Evolutionary conservation across 2,888 invertebrate species (phyloP).

Genomic region (Drosophila anomelani): DNA sequence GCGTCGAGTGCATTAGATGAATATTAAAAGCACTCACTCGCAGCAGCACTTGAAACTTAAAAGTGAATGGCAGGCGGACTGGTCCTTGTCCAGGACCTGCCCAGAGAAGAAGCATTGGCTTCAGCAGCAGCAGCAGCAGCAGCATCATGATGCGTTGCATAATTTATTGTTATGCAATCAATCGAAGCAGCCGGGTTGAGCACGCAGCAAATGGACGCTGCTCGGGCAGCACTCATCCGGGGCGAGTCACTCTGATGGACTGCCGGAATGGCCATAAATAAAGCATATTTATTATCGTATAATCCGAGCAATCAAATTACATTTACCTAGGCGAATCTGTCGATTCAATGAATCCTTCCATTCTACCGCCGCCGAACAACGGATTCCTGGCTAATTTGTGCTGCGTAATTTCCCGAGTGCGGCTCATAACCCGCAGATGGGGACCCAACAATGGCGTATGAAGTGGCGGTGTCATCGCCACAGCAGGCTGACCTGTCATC

Average conservation of each 20-base stretch:
- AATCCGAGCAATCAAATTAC: slow-evolving; percentile 49
- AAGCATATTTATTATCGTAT: slow-evolving; percentile 35
- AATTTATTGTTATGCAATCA: slow-evolving; percentile 60
- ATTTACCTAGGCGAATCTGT: slow-evolving; percentile 27
- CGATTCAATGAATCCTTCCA: background rate
- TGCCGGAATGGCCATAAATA: slow-evolving; percentile 33
- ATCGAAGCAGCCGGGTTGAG: slow-evolving; percentile 29
- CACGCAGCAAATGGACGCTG: slow-evolving; percentile 39
- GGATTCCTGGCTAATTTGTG: slow-evolving; percentile 47
- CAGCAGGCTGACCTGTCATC: slow-evolving; percentile 52
- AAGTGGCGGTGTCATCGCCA: slow-evolving; percentile 61
- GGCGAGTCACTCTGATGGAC: slow-evolving; percentile 30
- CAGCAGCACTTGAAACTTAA: slow-evolving; percentile 46
- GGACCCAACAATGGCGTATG: slow-evolving; percentile 48
- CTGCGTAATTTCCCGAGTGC: slow-evolving; percentile 60
- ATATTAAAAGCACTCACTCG: slow-evolving; percentile 72
- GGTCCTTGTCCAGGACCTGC: slow-evolving; percentile 33
- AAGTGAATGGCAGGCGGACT: slow-evolving; percentile 30
- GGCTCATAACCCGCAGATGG: slow-evolving; percentile 20
- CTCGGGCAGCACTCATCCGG: slow-evolving; percentile 26
- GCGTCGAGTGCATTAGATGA: slow-evolving; percentile 75
- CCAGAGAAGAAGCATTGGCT: background rate
- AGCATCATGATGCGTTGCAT: slow-evolving; percentile 50
- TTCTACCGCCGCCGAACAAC: slow-evolving; percentile 27
- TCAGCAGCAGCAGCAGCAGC: slow-evolving; percentile 32